A percentile compares a stretch with the other conserved stretches of the same genome.
phyloP scores from a whole-genome alignment of 2,113 vertebrate species.

The Rallus limicola region DNA sequence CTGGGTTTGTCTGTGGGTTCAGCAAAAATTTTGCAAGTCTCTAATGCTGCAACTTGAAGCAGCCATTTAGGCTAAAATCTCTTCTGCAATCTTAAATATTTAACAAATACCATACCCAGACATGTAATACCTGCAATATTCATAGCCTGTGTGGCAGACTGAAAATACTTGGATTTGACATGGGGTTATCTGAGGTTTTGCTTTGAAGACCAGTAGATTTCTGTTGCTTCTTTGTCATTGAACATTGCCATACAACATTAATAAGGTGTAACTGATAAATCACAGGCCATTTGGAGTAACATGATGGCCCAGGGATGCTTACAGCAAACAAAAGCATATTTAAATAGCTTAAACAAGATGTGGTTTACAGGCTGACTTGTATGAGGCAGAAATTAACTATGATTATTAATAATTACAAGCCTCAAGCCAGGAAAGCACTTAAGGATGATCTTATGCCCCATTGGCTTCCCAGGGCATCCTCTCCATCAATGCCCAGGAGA shows the following conservation, averaged over 20 bases:
- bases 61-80: conserved; percentile 4
- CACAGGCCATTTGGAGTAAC: not conserved
- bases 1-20: not conserved
- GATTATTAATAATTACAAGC: conserved; percentile 1
- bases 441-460: not conserved
- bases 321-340: not conserved
- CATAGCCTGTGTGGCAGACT: not conserved
- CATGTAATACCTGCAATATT: conserved; percentile 46
- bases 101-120: conserved; percentile 12
- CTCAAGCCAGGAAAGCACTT: not conserved
- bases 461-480: not conserved
- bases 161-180: not conserved
- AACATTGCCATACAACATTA: not conserved
- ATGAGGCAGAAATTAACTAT: not conserved
- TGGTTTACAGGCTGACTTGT: not conserved
- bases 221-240: not conserved
- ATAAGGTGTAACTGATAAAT: not conserved
- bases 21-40: not conserved
- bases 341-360: not conserved
- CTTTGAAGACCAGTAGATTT: not conserved
- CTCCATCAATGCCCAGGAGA: not conserved
- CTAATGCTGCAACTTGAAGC: not conserved
- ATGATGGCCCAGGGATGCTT: not conserved
- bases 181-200: conserved; percentile 9
- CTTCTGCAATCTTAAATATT: conserved; percentile 36